Conservation (phyloP, 2,888 invertebrate species). For the Margaritifera margaritifera region DNA sequence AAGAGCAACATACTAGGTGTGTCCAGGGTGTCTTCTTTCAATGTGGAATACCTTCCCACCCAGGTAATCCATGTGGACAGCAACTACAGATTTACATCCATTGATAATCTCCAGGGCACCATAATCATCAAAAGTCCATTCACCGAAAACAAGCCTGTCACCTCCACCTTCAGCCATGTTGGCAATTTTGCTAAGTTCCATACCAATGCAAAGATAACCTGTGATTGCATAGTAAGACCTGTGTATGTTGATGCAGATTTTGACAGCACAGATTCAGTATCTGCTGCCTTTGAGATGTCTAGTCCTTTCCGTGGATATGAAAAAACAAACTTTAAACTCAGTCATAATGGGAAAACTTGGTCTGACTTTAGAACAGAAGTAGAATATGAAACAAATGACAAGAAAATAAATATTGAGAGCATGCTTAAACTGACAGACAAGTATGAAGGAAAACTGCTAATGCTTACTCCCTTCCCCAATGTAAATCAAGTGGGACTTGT, state of each 20-base stretch:
- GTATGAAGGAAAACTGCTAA: conserved; percentile 27
- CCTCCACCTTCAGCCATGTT: conserved; percentile 37
- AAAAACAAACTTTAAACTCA: conserved; percentile 28
- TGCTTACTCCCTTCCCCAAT: conserved; percentile 41
- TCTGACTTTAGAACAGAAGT: conserved; percentile 34
- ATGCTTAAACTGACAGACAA: conserved; percentile 29
- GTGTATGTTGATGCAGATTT: conserved; percentile 28
- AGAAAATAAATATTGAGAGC: conserved; percentile 37
- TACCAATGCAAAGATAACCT: conserved; percentile 38
- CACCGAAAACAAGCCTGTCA: conserved; percentile 31
- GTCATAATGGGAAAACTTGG: conserved; percentile 28
- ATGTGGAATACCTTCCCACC: conserved; percentile 46
- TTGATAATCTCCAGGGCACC: conserved; percentile 38
- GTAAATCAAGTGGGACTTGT: conserved; percentile 30
- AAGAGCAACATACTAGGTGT: conserved; percentile 33
- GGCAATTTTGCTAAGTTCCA: conserved; percentile 34
- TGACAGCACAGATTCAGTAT: conserved; percentile 22
- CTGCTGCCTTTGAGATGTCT: conserved; percentile 31
- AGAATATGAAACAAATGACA: conserved; percentile 43
- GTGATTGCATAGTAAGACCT: conserved; percentile 26
- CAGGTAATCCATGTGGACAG: conserved; percentile 38
- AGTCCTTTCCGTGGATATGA: conserved; percentile 47
- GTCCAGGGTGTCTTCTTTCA: conserved; percentile 27
- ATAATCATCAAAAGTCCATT: conserved; percentile 40
- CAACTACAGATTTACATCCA: conserved; percentile 31